Base-by-base conservation (phyloP, 2,888 invertebrate species). In the Macropis europaea region DNA sequence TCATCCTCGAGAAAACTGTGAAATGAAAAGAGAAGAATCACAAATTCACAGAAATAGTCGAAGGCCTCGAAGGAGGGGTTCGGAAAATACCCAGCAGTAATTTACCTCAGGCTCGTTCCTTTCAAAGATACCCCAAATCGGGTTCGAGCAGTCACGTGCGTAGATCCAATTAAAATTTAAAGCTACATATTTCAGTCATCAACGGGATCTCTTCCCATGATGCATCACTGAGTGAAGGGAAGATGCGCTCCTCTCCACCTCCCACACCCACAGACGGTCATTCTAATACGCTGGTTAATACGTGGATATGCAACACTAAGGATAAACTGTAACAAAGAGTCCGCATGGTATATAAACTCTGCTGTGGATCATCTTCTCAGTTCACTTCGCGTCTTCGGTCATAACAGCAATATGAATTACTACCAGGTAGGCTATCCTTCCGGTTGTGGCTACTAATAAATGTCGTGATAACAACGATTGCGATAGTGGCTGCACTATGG, bases 301-400 rank as follows among this genome's bases (percentile, higher is more conserved):
- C 77, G 72, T 79, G 75, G 75, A 68, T 74, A 81, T 80, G 80
- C 76, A 82, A 82, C 75, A 76, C 76, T 72, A 76, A 74, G 79
- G 81, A 82, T 85, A 87, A 88, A 87, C 79, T 87, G 88, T 88
- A 89, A 88, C 88, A 87, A 88, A 86, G 88, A 86, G 86, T 85
- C 84, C 66, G 74, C 61, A 66, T 63, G 70, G 77, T 89, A 88
- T 88, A 88, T 88, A 89, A 88, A 86, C 85, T 81, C 80, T 75
- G 75, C 82, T 71, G 76, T 78, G 82, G 74, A 83, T 86, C 84
- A 79, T 86, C 84, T 81, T 86, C 82, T 84, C 88, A 89, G 88
- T 88, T 86, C 81, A 63, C 76, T 74, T 80, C 77, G 84, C 81
- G 82, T 86, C 84, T 86, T 84, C 86, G 79, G 77, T 83, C 75